phyloP scores from a whole-genome alignment of 2,113 vertebrate species.

The Ochotona princeps region DNA sequence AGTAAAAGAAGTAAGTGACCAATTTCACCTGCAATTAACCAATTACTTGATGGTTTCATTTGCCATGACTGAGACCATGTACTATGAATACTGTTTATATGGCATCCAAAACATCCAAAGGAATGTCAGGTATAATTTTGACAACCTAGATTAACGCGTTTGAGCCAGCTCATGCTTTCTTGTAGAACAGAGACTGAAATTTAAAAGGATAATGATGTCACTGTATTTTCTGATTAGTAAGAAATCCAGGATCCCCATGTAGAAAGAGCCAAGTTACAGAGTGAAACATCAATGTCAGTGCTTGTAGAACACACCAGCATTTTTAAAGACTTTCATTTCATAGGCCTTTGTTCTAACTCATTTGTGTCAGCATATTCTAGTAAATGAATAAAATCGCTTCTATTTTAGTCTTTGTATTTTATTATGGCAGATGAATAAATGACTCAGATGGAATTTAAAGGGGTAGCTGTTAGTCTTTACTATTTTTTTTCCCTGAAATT shows the following conservation, averaged over 20 bases:
- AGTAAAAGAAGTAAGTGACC: constrained; percentile 53
- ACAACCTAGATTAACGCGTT: neutral
- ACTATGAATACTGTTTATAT: constrained; percentile 41
- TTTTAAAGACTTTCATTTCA: constrained; percentile 10
- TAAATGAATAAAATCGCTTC: neutral
- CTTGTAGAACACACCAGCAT: neutral
- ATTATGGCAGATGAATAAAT: neutral
- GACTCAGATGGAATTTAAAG: too few relatives aligned
- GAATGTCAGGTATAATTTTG: neutral
- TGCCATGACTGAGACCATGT: neutral
- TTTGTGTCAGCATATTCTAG: constrained; percentile 40
- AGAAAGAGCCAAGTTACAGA: neutral
- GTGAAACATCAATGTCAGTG: neutral
- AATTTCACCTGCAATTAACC: constrained; percentile 74
- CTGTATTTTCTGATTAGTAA: neutral
- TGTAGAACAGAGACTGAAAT: neutral
- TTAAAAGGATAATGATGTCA: neutral
- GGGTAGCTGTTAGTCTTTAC: too few relatives aligned
- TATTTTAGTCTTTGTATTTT: neutral
- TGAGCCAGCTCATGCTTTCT: neutral
- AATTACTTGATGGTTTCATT: constrained; percentile 61
- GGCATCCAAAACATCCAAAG: constrained; percentile 53
- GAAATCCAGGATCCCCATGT: neutral
- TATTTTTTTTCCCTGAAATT: too few relatives aligned
- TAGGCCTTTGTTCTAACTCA: neutral